Base-by-base conservation (phyloP, 2,888 invertebrate genomes). In the Biston betularia region DNA sequence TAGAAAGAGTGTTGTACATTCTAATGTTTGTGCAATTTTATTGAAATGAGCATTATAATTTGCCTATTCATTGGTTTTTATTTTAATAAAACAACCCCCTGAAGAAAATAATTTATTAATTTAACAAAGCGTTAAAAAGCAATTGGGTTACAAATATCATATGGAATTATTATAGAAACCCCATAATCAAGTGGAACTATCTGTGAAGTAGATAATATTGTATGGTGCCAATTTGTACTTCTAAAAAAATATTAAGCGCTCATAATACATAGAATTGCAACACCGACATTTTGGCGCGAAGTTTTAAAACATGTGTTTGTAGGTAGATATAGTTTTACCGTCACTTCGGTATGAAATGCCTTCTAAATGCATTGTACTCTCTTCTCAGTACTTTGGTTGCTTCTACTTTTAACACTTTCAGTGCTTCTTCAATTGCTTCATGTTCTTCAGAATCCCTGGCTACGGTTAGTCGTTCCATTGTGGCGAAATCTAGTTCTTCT, bases 401-500 rank as follows among this genome's bases (percentile, higher is more conserved):
- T 81, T 93, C 90, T 65, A 78, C 75, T 86, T 92, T 93, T 63
- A 94, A 75, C 59, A 80, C 46, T 73, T 88, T 89, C 2, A 94
- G 80, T 42, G 80, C 83, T 70, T 88, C 88, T 11, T 73, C 74
- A 64, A 94, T 89, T 67, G 85, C 84, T 64, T 89, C 88, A 63
- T 82, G 86, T 69, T 88, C 85, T 77, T 87, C 86, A 0, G 88
- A 83, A 63, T 89, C 86, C 35, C 86, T 80, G 8, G 90, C 89
- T 11, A 79, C 82, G 7, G 80, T 84, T 14, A 93, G 66, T 74
- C 86, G 85, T 75, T 92, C 91, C 88, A 93, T 89, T 48, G 88
- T 85, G 6, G 89, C 89, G 67, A 90, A 90, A 79, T 93, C 94
- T 38, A 93, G 73, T 70, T 92, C 92, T 40, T 93, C 90, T 66